Conservation (phyloP, 2,888 invertebrate genomes). For the Plutella xylostella region DNA sequence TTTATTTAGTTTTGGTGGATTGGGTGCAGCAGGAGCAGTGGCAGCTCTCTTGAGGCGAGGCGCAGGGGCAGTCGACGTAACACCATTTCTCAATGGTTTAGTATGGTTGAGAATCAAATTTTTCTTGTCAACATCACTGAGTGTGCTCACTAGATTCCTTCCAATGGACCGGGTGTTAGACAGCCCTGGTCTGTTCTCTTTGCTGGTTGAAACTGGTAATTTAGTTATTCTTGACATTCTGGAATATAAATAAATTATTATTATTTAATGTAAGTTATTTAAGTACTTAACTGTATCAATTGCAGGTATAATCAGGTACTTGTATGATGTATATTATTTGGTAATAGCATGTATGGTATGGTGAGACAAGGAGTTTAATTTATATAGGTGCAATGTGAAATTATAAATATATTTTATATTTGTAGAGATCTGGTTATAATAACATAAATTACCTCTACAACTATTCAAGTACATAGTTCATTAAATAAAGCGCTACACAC, state of each 20-base stretch:
- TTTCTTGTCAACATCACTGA: slow-evolving; percentile 55
- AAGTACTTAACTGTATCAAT: no score
- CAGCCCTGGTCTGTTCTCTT: slow-evolving; percentile 49
- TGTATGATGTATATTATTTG: neutral
- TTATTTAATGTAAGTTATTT: no score
- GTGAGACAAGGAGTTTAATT: neutral
- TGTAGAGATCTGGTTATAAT: no score
- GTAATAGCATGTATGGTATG: neutral
- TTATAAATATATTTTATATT: neutral
- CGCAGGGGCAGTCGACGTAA: slow-evolving; percentile 31
- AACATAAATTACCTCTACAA: no score
- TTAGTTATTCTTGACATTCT: slow-evolving; percentile 59
- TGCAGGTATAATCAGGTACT: no score
- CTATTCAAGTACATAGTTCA: no score
- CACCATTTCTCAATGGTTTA: slow-evolving; percentile 28
- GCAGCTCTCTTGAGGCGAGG: slow-evolving; percentile 46
- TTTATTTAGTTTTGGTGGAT: slow-evolving; percentile 39
- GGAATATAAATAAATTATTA: neutral
- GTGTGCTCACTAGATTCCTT: slow-evolving; percentile 37
- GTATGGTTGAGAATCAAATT: slow-evolving; percentile 51
- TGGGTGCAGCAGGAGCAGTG: slow-evolving; percentile 35
- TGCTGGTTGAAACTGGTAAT: slow-evolving; percentile 35
- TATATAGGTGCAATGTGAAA: neutral
- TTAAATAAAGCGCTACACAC: no score
- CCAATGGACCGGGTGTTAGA: slow-evolving; percentile 31